Conservation (phyloP, 2,888 invertebrate species). For the Drosophila robusta region DNA sequence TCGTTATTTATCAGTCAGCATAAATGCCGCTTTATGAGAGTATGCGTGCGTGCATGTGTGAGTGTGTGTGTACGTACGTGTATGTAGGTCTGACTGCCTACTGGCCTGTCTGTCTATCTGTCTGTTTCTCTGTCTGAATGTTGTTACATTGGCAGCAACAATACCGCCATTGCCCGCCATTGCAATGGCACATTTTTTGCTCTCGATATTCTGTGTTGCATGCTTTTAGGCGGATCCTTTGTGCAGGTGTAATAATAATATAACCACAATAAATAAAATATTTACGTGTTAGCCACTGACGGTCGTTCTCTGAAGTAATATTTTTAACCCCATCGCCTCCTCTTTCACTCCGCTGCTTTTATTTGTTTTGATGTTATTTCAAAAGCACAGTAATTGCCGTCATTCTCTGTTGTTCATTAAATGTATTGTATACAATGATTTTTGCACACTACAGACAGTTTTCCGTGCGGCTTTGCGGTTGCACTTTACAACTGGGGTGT, state of each 20-base stretch:
- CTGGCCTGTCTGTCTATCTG: slow-evolving; percentile 9
- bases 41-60: background rate
- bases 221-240: slow-evolving; percentile 55
- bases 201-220: slow-evolving; percentile 32
- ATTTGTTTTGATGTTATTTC: slow-evolving; percentile 31
- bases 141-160: slow-evolving; percentile 24
- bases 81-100: slow-evolving; percentile 7
- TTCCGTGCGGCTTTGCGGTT: slow-evolving; percentile 50
- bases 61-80: background rate
- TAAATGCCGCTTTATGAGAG: slow-evolving; percentile 41
- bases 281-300: slow-evolving; percentile 33
- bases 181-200: slow-evolving; percentile 28
- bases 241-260: slow-evolving; percentile 60
- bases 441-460: slow-evolving; percentile 40
- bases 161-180: slow-evolving; percentile 34
- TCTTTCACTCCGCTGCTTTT: background rate
- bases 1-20: slow-evolving; percentile 78
- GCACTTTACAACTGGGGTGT: slow-evolving; percentile 24
- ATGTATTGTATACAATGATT: slow-evolving; percentile 43
- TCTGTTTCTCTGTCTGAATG: background rate
- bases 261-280: slow-evolving; percentile 55
- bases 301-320: slow-evolving; percentile 34
- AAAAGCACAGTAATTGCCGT: slow-evolving; percentile 52
- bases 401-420: slow-evolving; percentile 61
- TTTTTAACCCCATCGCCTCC: background rate